Evolutionary conservation across 2,113 vertebrate species (phyloP), one percentile per base, ranked within the genome.

Genomic region (Macrotis lagotis): DNA sequence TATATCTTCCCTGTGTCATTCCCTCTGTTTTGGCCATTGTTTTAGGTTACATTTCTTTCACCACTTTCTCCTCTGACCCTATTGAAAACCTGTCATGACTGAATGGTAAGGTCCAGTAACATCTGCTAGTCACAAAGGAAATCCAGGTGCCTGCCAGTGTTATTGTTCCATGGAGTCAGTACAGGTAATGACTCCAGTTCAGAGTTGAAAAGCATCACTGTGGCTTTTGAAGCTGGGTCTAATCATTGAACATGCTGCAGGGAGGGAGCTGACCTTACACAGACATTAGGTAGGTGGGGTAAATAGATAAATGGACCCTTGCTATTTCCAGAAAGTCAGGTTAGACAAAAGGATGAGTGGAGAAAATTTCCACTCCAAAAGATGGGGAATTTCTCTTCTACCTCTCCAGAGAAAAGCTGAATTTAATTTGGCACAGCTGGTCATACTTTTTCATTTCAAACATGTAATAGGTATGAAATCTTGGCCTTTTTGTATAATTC

Each of bases 61-160:
- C 51, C 97, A 9, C 7, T 66, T 95, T 96, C 93, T 93, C 93
- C 90, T 92, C 95, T 94, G 92, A 51, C 92, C 8, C 59, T 97
- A 97, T 95, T 50, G 91, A 91, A 51, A 93, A 90, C 93, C 91
- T 55, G 90, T 93, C 94, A 97, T 89, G 96, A 51, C 92, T 8
- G 95, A 89, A 92, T 50, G 83, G 97, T 93, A 94, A 98, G 92
- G 48, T 95, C 95, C 74, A 90, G 97, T 94, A 96, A 98, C 98
- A 98, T 98, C 97, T 98, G 98, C 95, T 96, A 52, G 93, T 98
- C 96, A 97, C 97, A 97, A 90, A 98, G 98, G 98, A 98, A 98
- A 95, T 88, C 49, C 31, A 83, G 74, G 94, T 94, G 96, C 94
- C 97, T 97, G 98, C 97, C 98, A 97, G 89, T 93, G 83, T 93